A percentile compares a stretch with the other conserved stretches of the same genome.
Evolutionary conservation across 2,113 vertebrate genomes (phyloP).

Genomic region (Australoheros scitulus): DNA sequence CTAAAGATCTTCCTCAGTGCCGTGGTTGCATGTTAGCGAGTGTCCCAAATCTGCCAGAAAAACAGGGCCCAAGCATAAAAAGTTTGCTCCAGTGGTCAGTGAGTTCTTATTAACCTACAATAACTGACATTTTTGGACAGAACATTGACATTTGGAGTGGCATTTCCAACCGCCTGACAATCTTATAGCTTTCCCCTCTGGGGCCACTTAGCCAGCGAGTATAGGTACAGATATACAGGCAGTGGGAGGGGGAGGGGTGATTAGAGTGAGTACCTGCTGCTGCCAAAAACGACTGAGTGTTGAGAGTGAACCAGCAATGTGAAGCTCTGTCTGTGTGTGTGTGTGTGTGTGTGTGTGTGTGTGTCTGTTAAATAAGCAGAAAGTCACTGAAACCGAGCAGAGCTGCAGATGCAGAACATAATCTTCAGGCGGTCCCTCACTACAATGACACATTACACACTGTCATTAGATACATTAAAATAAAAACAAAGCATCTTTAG

Average conservation of each 20-base stretch:
- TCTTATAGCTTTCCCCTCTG: background rate
- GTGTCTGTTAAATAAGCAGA: background rate
- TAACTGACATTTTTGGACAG: conserved; percentile 1
- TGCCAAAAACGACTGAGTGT: background rate
- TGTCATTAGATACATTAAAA: background rate
- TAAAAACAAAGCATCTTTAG: background rate
- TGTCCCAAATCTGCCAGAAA: background rate
- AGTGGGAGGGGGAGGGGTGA: background rate
- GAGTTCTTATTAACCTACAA: conserved; percentile 3
- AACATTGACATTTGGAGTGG: conserved; percentile 7
- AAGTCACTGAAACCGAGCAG: background rate
- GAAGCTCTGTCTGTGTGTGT: background rate
- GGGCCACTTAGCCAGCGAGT: background rate
- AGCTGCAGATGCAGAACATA: too few species aligned
- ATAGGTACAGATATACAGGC: background rate
- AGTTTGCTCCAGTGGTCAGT: background rate
- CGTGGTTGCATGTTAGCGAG: background rate
- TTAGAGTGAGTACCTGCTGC: background rate
- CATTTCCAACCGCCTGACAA: background rate
- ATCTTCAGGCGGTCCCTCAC: background rate
- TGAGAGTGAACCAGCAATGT: background rate
- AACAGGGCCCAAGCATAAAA: background rate
- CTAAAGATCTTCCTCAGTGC: too few species aligned
- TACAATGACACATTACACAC: background rate
- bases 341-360: background rate